phyloP scores from a whole-genome alignment of 2,888 invertebrate genomes.

The Diadegma fenestrale region DNA sequence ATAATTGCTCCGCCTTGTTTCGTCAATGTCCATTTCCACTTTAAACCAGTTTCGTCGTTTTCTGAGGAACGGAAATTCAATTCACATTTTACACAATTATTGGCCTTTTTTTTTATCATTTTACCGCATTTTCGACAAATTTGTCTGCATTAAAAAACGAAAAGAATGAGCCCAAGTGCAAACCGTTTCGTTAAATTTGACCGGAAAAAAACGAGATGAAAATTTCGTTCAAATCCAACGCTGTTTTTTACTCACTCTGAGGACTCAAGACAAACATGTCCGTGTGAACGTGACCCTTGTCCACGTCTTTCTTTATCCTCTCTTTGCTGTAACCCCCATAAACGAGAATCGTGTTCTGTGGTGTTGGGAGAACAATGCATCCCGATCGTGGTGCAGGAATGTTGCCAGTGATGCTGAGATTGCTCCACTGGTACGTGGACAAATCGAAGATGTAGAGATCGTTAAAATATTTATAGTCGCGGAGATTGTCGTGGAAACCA shows the following conservation, averaged over 20 bases:
- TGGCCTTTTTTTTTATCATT: too few relatives aligned
- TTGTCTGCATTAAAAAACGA: too few relatives aligned
- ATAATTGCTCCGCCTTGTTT: slow-evolving; percentile 89
- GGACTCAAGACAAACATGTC: slow-evolving; percentile 89
- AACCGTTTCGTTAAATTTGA: too few relatives aligned
- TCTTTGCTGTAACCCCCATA: slow-evolving; percentile 93
- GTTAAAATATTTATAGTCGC: slow-evolving; percentile 95
- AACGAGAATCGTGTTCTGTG: slow-evolving; percentile 89
- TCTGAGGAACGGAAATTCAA: slow-evolving; percentile 83
- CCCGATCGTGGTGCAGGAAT: slow-evolving; percentile 93
- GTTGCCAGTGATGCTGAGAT: slow-evolving; percentile 85
- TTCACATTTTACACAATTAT: neutral
- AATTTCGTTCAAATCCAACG: neutral
- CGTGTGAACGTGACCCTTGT: slow-evolving; percentile 89
- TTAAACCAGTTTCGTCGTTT: slow-evolving; percentile 87
- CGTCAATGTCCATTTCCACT: slow-evolving; percentile 90
- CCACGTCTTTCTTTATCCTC: slow-evolving; percentile 90
- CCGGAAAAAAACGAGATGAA: neutral
- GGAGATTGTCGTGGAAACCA: slow-evolving; percentile 95
- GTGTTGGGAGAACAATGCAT: slow-evolving; percentile 89
- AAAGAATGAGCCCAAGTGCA: too few relatives aligned
- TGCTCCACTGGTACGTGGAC: slow-evolving; percentile 91
- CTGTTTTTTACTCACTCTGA: slow-evolving; percentile 86
- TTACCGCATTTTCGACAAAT: too few relatives aligned
- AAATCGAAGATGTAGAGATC: slow-evolving; percentile 93